Percentiles rank a stretch among this genome's conserved stretches.
Evolutionary conservation across 2,888 invertebrate species (phyloP).

Genomic region (Tenthredo amoena): DNA sequence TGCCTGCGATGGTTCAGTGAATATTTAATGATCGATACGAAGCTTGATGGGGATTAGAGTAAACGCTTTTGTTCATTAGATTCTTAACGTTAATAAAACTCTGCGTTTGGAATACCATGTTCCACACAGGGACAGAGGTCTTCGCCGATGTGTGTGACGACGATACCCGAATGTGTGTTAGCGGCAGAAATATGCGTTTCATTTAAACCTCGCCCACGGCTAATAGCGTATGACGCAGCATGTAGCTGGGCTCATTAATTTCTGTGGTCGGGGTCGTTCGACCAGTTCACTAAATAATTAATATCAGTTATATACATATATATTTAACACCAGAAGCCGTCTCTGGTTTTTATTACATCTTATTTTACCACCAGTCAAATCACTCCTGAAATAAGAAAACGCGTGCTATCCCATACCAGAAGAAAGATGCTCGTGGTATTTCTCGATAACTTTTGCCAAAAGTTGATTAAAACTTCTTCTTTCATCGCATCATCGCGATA

Average conservation of each 20-base stretch:
- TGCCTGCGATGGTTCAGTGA: background rate
- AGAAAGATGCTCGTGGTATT: background rate
- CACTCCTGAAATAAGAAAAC: background rate
- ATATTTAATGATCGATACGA: background rate
- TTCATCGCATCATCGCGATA: background rate
- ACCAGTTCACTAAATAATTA: conserved; percentile 47
- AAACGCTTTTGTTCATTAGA: background rate
- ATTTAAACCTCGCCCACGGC: conserved; percentile 47
- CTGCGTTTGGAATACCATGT: background rate
- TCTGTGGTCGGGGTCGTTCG: conserved; percentile 41
- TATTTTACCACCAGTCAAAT: background rate
- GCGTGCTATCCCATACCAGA: background rate
- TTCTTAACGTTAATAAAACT: background rate
- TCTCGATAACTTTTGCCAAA: background rate
- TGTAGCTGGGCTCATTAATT: conserved; percentile 43
- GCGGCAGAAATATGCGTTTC: conserved; percentile 44
- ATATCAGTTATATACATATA: conserved; percentile 26
- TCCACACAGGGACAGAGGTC: background rate
- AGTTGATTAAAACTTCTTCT: background rate
- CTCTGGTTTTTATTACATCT: background rate
- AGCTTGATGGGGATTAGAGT: background rate
- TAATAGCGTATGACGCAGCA: conserved; percentile 47
- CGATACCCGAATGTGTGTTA: background rate
- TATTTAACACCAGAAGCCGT: conserved; percentile 31
- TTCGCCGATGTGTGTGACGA: background rate